Conservation (phyloP, 2,888 invertebrate genomes). For the Neria commutata region DNA sequence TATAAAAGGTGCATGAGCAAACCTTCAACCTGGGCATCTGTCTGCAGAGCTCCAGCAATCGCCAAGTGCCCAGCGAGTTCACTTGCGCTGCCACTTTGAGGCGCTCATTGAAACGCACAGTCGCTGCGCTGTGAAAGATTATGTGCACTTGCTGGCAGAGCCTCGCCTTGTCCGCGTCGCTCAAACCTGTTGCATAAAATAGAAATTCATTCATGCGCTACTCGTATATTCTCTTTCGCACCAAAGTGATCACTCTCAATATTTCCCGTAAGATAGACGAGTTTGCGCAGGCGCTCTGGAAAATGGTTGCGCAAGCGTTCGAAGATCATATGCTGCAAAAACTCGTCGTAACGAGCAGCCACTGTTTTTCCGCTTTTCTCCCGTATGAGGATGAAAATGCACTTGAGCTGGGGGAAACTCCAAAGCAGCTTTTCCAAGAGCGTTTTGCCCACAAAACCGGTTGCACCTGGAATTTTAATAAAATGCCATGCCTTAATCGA, state of each 20-base stretch:
- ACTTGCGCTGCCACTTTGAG: slow-evolving; percentile 84
- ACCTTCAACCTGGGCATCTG: slow-evolving; percentile 78
- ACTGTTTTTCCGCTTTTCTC: slow-evolving; percentile 73
- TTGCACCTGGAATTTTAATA: slow-evolving; percentile 68
- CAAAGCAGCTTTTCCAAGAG: slow-evolving; percentile 89
- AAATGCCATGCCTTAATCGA: slow-evolving; percentile 63
- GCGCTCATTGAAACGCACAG: slow-evolving; percentile 92
- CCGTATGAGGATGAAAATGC: slow-evolving; percentile 82
- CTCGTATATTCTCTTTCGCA: slow-evolving; percentile 24
- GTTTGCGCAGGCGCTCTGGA: slow-evolving; percentile 71
- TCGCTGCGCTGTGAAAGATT: slow-evolving; percentile 95
- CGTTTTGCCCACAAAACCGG: slow-evolving; percentile 94
- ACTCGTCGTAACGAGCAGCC: slow-evolving; percentile 73
- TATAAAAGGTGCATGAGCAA: neutral
- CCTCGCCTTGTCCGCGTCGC: slow-evolving; percentile 68
- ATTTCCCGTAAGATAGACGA: slow-evolving; percentile 76
- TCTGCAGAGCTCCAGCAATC: slow-evolving; percentile 81
- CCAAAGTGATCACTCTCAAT: slow-evolving; percentile 63
- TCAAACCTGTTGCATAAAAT: slow-evolving; percentile 64
- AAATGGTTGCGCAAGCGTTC: slow-evolving; percentile 70
- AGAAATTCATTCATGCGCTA: neutral
- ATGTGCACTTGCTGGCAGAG: slow-evolving; percentile 75
- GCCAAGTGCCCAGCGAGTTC: slow-evolving; percentile 88
- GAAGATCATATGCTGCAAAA: slow-evolving; percentile 79
- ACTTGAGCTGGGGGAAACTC: slow-evolving; percentile 78